These are phyloP conservation scores for Oppia nitens DNA, from an alignment of 1,140 invertebrate species.

Conservation along the genomic window DNA sequence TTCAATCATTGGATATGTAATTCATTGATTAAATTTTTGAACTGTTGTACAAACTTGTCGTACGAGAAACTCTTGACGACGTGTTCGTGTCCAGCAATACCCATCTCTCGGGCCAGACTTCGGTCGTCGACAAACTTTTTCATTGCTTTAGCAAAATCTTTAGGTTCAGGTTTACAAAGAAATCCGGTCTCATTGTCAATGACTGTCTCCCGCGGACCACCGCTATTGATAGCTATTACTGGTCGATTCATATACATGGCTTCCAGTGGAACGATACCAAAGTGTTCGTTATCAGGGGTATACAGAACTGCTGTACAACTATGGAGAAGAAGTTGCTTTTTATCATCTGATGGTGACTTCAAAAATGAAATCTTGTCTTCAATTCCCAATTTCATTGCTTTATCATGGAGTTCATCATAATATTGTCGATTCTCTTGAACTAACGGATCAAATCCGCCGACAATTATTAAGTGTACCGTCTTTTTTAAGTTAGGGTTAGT, in stretches of 20 bases:
- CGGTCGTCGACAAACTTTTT: constrained; percentile 40
- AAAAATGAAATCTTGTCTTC: constrained; percentile 60
- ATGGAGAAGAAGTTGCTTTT: constrained; percentile 61
- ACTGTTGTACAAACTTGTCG: constrained; percentile 47
- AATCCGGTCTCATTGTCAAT: constrained; percentile 73
- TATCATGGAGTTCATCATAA: constrained; percentile 52
- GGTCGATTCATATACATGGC: constrained; percentile 87
- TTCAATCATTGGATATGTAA: constrained; percentile 13
- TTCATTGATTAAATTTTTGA: constrained; percentile 40
- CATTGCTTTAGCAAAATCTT: constrained; percentile 64
- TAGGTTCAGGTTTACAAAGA: constrained; percentile 47
- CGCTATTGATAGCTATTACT: constrained; percentile 85
- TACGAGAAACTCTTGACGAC: constrained; percentile 63
- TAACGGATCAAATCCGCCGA: constrained; percentile 85
- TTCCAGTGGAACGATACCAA: constrained; percentile 98
- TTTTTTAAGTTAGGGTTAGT: constrained; percentile 25
- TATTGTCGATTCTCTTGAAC: constrained; percentile 78
- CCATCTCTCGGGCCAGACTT: constrained; percentile 41
- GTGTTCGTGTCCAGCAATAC: constrained; percentile 45
- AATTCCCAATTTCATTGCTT: constrained; percentile 47
- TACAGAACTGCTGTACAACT: constrained; percentile 66
- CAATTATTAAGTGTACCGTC: constrained; percentile 66
- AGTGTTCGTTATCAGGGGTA: constrained; percentile 92
- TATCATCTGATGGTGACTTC: constrained; percentile 62
- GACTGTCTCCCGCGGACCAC: constrained; percentile 88